A percentile compares a stretch with the other conserved stretches of the same genome.
Evolutionary conservation across 1,140 invertebrate genomes (phyloP).

Genomic region (Eulimnadia texana): DNA sequence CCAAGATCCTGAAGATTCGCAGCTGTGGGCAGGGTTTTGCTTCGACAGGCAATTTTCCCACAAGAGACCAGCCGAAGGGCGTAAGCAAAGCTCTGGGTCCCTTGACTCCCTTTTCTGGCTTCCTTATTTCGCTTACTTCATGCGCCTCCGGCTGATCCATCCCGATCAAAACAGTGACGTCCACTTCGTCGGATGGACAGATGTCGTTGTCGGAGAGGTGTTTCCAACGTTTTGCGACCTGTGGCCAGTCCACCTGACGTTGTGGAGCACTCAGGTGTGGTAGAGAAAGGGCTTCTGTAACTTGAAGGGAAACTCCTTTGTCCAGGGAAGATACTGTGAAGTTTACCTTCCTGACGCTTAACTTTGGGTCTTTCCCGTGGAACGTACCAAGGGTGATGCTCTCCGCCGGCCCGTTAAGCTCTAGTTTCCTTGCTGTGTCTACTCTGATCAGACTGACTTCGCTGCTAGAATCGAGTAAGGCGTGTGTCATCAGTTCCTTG

Average conservation of each 20-base stretch:
- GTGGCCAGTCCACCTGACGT: neutral
- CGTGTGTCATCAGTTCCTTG: neutral
- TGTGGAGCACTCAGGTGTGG: neutral
- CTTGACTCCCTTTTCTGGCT: neutral
- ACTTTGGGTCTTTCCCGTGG: neutral
- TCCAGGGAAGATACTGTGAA: neutral
- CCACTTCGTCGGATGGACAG: neutral
- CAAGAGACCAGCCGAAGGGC: conserved; percentile 6
- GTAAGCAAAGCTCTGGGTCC: neutral
- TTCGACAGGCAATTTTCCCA: neutral
- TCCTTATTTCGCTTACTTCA: neutral
- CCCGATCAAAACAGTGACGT: conserved; percentile 1
- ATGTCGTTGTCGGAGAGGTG: neutral
- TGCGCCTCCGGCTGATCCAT: neutral
- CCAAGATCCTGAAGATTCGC: neutral
- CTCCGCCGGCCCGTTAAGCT: neutral
- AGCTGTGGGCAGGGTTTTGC: neutral
- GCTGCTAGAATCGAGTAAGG: neutral
- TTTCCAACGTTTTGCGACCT: neutral
- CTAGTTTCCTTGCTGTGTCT: neutral
- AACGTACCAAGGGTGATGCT: neutral
- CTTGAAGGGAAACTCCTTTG: neutral
- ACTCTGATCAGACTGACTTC: neutral
- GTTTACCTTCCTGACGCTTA: neutral
- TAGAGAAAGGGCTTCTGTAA: neutral